Evolutionary conservation across 2,797 vertebrate species (phyloP).

Genomic region (Coranthus polyacanthus): DNA sequence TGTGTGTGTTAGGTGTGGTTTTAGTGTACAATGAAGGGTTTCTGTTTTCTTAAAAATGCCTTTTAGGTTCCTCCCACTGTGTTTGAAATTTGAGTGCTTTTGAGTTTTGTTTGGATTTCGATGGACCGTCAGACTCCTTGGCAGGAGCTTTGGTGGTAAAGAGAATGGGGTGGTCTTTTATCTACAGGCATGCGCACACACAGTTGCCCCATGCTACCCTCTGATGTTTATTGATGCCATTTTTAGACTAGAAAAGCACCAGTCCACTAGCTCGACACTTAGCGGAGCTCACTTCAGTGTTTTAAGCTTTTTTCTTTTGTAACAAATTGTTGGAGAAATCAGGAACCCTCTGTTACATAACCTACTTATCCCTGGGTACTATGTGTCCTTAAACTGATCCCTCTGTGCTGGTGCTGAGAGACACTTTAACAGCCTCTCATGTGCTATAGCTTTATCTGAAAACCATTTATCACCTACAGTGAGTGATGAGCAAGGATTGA

Average conservation of each 20-base stretch:
- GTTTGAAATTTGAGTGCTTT: conserved; percentile 70
- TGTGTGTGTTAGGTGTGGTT: background rate
- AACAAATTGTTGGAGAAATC: background rate
- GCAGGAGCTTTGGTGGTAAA: conserved; percentile 42
- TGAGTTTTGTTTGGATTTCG: conserved; percentile 58
- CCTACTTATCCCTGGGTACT: conserved; percentile 13
- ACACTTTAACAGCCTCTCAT: background rate
- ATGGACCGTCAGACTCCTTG: conserved; percentile 51
- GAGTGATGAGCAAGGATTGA: background rate
- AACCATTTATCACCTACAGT: background rate
- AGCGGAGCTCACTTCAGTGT: background rate
- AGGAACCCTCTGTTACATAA: conserved; percentile 39
- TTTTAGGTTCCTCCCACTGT: conserved; percentile 47
- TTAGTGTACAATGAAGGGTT: conserved; percentile 15
- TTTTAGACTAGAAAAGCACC: conserved; percentile 64
- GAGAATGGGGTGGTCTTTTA: conserved; percentile 54
- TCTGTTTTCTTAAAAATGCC: conserved; percentile 34
- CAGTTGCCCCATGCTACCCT: conserved; percentile 42
- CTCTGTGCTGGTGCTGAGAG: conserved; percentile 2
- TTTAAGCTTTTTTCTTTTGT: background rate
- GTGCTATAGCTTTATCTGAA: background rate
- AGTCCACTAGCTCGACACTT: background rate
- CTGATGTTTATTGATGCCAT: conserved; percentile 65
- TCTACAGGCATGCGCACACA: conserved; percentile 27
- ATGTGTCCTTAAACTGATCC: conserved; percentile 1